Base-by-base conservation (phyloP, 1,140 invertebrate species). In the Bathynomus jamesi region DNA sequence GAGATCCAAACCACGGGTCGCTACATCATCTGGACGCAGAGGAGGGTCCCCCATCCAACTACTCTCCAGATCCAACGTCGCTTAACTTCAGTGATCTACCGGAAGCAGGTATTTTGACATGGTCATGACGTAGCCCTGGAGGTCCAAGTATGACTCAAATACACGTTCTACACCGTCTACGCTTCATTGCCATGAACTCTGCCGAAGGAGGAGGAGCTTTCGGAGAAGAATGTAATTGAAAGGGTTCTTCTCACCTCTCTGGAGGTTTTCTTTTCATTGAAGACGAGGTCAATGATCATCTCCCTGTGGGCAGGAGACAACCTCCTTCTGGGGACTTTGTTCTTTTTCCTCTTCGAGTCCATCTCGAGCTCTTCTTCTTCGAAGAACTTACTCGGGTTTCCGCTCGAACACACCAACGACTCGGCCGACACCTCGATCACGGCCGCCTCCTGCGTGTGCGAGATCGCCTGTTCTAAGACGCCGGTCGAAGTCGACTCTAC, bases 221-320 rank as follows among this genome's bases (percentile, higher is more conserved):
- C n/a, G n/a, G n/a, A n/a, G n/a, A n/a, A n/a, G n/a, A n/a, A n/a
- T n/a, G n/a, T n/a, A n/a, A n/a, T n/a, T n/a, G n/a, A n/a, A n/a
- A n/a, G n/a, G n/a, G n/a, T n/a, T n/a, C n/a, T 40, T 8, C 61
- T 28, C 21, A 77, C 76, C 76, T 77, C 76, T 67, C 76, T 71
- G 8, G 76, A 76, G 28, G 75, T 76, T 60, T 77, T 77, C 67
- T 77, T 77, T 29, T 77, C 76, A 70, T 77, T 77, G 60, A 77
- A 77, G 3, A 77, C 76, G 21, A 77, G 63, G 27, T 77, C 76
- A 61, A 76, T 77, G 30, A 77, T 77, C 76, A 77, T 77, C 64
- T 77, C 76, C 65, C 76, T 67, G 61, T 77, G 72, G 8, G 76
- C 66, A 10, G 76, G 72, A 4, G 76, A 74, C 1, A 77, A 63